Percentiles rank a stretch among this genome's conserved stretches.
These are phyloP conservation scores for Enteromius thamalakanensis DNA, from an alignment of 2,797 vertebrate genomes.

Conservation along the genomic window DNA sequence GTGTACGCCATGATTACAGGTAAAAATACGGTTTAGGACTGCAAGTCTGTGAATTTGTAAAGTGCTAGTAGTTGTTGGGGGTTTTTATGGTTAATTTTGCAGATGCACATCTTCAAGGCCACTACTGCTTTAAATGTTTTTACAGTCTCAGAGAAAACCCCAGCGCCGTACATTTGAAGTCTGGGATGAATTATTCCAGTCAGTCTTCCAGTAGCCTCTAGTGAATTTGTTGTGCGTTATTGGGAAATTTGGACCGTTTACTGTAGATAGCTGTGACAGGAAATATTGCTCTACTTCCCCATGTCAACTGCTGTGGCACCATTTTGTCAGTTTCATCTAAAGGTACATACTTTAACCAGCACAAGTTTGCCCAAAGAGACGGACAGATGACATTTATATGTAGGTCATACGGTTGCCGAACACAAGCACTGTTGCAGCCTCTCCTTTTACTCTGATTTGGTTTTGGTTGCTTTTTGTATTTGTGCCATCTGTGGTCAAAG, in stretches of 20 bases:
- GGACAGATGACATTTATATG: conserved; percentile 18
- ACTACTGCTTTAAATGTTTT: not conserved
- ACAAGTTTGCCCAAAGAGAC: not conserved
- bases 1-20: not conserved
- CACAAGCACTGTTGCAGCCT: not conserved
- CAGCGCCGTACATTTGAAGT: not conserved
- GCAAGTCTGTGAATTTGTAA: not conserved
- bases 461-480: not conserved
- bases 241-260: conserved; percentile 40
- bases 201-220: not conserved
- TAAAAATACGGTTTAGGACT: not conserved
- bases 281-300: conserved; percentile 59
- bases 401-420: not conserved
- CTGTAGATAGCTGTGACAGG: conserved; percentile 38
- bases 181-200: not conserved
- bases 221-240: not conserved
- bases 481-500: conserved; percentile 6
- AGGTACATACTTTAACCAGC: not conserved
- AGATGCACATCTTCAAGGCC: not conserved
- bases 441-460: not conserved
- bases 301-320: conserved; percentile 27
- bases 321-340: conserved; percentile 8
- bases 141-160: not conserved
- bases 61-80: too few species aligned
- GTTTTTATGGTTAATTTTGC: not conserved